phyloP scores from a whole-genome alignment of 2,113 vertebrate genomes.

The Microtus ochrogaster region DNA sequence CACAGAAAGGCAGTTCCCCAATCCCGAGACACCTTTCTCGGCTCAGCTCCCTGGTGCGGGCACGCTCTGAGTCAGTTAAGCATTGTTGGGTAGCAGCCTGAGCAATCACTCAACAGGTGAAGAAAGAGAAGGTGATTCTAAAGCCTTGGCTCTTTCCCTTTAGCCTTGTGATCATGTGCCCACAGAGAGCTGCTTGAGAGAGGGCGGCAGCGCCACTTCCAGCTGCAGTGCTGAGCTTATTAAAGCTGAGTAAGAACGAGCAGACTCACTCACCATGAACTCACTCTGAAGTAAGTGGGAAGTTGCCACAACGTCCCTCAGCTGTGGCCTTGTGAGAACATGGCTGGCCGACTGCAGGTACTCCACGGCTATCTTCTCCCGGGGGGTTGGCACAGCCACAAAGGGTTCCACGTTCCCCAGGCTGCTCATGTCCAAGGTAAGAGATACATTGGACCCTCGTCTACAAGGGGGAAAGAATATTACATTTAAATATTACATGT shows the following conservation, averaged over 20 bases:
- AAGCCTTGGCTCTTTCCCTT: not conserved
- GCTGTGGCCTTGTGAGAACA: conserved; percentile 90
- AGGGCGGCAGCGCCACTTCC: not conserved
- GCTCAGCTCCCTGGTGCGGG: not conserved
- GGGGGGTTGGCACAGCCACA: conserved; percentile 88
- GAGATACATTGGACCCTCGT: conserved; percentile 96
- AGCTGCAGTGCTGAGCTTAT: not conserved
- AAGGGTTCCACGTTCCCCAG: conserved; percentile 93
- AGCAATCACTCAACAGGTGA: not conserved
- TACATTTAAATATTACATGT: not conserved
- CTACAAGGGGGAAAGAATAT: conserved; percentile 83
- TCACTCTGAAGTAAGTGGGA: conserved; percentile 94
- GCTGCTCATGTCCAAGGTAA: conserved; percentile 96
- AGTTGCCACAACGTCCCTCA: conserved; percentile 88
- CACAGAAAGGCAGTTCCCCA: not conserved
- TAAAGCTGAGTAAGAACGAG: not conserved
- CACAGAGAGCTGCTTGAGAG: not conserved
- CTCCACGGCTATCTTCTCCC: conserved; percentile 93
- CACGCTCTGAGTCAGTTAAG: not conserved
- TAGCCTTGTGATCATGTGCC: not conserved
- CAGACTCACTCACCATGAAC: conserved; percentile 92
- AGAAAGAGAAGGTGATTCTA: not conserved
- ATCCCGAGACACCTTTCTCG: not conserved
- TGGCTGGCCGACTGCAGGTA: conserved; percentile 93
- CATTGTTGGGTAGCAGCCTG: not conserved